Base-by-base conservation (phyloP, 2,113 vertebrate species). In the Oryzias melastigma region DNA sequence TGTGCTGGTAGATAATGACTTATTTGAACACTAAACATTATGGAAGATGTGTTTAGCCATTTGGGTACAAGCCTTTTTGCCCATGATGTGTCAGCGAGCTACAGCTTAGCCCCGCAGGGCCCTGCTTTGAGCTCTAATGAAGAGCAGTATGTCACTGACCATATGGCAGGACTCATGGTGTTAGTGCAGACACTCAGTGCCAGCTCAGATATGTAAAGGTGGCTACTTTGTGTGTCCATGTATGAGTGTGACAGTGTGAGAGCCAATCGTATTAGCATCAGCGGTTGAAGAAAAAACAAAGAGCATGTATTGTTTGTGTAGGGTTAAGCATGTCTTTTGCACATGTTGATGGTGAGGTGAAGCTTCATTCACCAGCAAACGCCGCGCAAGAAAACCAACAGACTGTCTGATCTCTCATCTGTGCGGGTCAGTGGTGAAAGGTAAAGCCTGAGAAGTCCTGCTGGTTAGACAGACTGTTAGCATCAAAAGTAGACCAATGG, bases 401-500 rank as follows among this genome's bases (percentile, higher is more conserved):
- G 84, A 85, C 81, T 79, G 85, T 53, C 60, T 64, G 71, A 71
- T 80, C 72, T 75, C 71, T 71, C 61, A 75, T 73, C 65, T 52
- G 73, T 71, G 64, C 29, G 59, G 85, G 76, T 85, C 88, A 85
- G 72, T 74, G 84, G 77, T 57, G 13, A 65, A 82, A 74, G 62
- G 69, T 72, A 65, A 78, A 64, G 69, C 77, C 74, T 58, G 67
- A 72, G 82, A 80, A 63, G 60, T 77, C 87, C 84, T 84, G 84
- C 87, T 88, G 88, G 63, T 75, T 43, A 72, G 77, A 79, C 88
- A 90, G 86, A 83, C 80, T 85, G 83, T 85, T 73, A 60, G 68
- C 80, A 49, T 47, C 77, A 61, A 72, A 65, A 80, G 66, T 68
- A 59, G 82, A 83, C 81, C 85, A 85, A 82, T 76, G 77, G 71